Conservation (phyloP, 2,113 vertebrate genomes). For the Vombatus ursinus region DNA sequence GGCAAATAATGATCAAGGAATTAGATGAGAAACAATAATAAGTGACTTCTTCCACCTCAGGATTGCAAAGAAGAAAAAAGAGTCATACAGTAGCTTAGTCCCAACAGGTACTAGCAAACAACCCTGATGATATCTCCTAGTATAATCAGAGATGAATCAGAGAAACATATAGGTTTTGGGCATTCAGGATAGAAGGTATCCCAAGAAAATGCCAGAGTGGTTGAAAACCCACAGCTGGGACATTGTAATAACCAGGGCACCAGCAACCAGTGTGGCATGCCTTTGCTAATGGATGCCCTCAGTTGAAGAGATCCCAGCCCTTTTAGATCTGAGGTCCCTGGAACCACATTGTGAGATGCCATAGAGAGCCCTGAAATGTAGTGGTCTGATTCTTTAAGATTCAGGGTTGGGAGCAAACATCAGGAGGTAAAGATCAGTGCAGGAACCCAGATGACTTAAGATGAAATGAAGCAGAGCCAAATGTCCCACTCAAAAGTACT, state of each 20-base stretch:
- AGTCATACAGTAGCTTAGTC: not conserved
- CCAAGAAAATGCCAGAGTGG: not conserved
- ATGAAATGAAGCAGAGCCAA: not conserved
- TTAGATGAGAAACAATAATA: not conserved
- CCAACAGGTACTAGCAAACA: not conserved
- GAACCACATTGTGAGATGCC: not conserved
- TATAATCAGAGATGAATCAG: not conserved
- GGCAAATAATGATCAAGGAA: not conserved
- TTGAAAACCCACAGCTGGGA: not conserved
- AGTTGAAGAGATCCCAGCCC: not conserved
- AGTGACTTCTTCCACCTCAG: not conserved
- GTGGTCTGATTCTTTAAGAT: not conserved
- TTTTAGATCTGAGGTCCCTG: not conserved
- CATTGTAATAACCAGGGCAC: not conserved
- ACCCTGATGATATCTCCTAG: not conserved
- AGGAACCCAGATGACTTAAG: not conserved
- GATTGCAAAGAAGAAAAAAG: not conserved
- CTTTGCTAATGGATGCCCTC: not conserved
- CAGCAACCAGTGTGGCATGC: not conserved
- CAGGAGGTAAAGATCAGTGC: not conserved
- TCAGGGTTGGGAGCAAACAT: not conserved
- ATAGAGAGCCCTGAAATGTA: not conserved
- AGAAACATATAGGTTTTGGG: not conserved
- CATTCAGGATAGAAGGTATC: not conserved
- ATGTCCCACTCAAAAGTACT: not conserved